phyloP scores from a whole-genome alignment of 30 jellyfish, hydroid and myxozoan species.

The Aurelia sp. region DNA sequence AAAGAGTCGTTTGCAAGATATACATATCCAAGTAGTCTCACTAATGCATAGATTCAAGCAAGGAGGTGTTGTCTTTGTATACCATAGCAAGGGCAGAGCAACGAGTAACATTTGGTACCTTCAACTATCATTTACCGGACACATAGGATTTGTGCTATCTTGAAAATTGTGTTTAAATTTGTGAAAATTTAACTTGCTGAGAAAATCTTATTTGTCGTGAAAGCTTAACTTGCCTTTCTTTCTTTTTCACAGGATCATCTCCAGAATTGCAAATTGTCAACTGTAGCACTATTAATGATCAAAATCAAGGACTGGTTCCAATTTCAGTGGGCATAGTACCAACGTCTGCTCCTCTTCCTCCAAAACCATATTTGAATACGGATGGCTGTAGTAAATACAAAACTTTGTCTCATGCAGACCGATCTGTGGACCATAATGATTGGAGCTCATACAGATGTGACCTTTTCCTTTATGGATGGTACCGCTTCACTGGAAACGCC shows the following conservation, averaged over 20 bases:
- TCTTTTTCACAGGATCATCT: not conserved
- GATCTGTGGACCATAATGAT: conserved; percentile 15
- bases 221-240: not conserved
- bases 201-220: too few species aligned
- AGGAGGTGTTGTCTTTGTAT: too few species aligned
- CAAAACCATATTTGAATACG: not conserved
- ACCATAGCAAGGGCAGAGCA: too few species aligned
- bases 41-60: too few species aligned
- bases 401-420: not conserved
- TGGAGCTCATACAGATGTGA: conserved; percentile 56
- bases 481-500: conserved; percentile 53
- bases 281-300: not conserved
- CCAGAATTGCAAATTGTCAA: conserved; percentile 7
- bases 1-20: too few species aligned
- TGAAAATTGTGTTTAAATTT: too few species aligned
- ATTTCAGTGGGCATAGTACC: not conserved
- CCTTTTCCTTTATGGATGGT: conserved; percentile 51
- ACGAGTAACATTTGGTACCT: too few species aligned
- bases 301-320: not conserved
- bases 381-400: conserved; percentile 22
- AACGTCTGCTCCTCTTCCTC: not conserved
- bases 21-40: too few species aligned
- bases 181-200: too few species aligned
- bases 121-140: too few species aligned
- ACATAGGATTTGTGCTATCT: too few species aligned